phyloP scores from a whole-genome alignment of 2,888 invertebrate species.

The Anarsia innoxiella region DNA sequence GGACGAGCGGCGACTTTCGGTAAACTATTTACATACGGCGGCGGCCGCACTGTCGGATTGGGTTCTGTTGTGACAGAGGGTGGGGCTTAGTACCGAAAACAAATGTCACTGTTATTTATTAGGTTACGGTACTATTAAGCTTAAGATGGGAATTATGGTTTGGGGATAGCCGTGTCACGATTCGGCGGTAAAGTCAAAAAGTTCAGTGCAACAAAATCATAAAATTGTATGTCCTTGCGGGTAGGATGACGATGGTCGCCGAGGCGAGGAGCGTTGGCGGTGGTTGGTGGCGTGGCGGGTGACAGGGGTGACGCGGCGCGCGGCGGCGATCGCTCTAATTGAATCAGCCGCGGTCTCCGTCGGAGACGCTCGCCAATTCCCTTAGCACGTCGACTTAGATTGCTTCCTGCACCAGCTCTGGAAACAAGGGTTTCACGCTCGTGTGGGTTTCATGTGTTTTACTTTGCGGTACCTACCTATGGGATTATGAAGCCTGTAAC shows the following conservation, averaged over 20 bases:
- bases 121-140: constrained; percentile 66
- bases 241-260: too few species aligned
- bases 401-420: constrained; percentile 36
- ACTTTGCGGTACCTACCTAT: too few species aligned
- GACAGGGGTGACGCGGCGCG: constrained; percentile 26
- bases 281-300: constrained; percentile 11
- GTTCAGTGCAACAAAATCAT: too few species aligned
- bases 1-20: constrained; percentile 75
- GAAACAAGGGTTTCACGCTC: constrained; percentile 23
- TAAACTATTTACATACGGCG: constrained; percentile 75
- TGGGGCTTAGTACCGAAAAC: constrained; percentile 73
- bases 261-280: not conserved
- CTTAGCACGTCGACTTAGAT: constrained; percentile 61
- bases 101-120: constrained; percentile 75
- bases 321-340: constrained; percentile 55
- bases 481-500: too few species aligned
- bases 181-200: not conserved
- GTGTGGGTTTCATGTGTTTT: constrained; percentile 13
- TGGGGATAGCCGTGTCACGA: constrained; percentile 3
- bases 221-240: too few species aligned
- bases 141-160: constrained; percentile 58
- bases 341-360: constrained; percentile 52
- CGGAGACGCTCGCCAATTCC: constrained; percentile 42
- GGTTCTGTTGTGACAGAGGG: constrained; percentile 72
- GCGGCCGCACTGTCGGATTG: constrained; percentile 70